Evolutionary conservation across 2,113 vertebrate genomes (phyloP), one percentile per base, ranked within the genome.

Genomic region (Polypterus bichir): DNA sequence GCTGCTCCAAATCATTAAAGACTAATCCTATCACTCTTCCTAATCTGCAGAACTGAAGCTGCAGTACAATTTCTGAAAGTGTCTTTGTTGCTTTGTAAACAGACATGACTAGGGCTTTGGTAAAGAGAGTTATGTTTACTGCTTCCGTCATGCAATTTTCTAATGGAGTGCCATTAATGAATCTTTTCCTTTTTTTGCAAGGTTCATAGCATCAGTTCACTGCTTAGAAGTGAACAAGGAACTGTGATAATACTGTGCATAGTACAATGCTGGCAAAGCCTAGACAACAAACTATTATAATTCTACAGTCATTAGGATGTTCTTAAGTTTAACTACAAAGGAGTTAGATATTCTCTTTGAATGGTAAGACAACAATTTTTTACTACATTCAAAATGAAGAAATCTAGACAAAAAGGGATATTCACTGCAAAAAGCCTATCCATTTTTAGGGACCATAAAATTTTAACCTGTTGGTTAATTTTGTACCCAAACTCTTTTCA

Each of bases 1-100:
- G 86, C 82, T 77, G 88, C 92, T 92, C 92, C 93, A 97, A 94
- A 94, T 97, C 94, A 97, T 97, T 97, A 97, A 94, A 92, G 93
- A 91, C 95, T 98, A 97, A 92, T 94, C 93, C 91, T 92, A 93
- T 96, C 93, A 96, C 88, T 88, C 87, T 86, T 84, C 86, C 88
- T 97, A 95, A 98, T 97, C 95, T 93, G 82, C 87, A 75, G 88
- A 88, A 84, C 84, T 82, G 72, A 77, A 84, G 87, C 85, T 76
- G 84, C 88, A 87, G 87, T 89, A 84, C 73, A 81, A 82, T 86
- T 90, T 90, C 88, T 74, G 83, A 91, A 90, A 89, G 82, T 79
- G 82, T 80, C 84, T 89, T 90, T 91, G 88, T 90, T 88, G 78
- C 76, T 73, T 75, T 76, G 76, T 79, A 85, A 89, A 88, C 83